These are phyloP conservation scores for Tenthredo distinguenda DNA, from an alignment of 2,888 invertebrate genomes.

Conservation along the genomic window DNA sequence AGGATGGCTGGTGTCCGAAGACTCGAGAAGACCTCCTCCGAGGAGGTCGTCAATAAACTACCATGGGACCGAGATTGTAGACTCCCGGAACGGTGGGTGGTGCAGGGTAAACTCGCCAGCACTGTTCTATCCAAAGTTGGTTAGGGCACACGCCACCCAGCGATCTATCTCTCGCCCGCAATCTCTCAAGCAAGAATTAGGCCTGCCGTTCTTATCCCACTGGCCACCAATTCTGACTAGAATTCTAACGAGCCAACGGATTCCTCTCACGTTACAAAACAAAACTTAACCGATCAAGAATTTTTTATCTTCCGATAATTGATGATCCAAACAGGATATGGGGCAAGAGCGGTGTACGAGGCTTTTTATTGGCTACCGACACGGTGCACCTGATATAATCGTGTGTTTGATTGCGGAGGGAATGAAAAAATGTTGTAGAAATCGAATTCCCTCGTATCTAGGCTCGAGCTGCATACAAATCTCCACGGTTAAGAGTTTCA, in stretches of 20 bases:
- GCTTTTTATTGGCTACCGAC: not conserved
- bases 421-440: not conserved
- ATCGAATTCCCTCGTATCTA: not conserved
- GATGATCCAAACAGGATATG: not conserved
- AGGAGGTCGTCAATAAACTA: constrained; percentile 49
- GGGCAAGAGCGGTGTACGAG: not conserved
- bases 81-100: constrained; percentile 54
- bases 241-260: constrained; percentile 28
- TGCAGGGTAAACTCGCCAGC: constrained; percentile 30
- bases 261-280: constrained; percentile 10
- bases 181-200: constrained; percentile 53
- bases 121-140: constrained; percentile 52
- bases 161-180: constrained; percentile 56
- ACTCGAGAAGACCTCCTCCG: not conserved
- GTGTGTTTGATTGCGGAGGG: not conserved
- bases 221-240: constrained; percentile 20
- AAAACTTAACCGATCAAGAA: constrained; percentile 17
- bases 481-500: not conserved
- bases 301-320: not conserved
- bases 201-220: constrained; percentile 32
- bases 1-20: not conserved
- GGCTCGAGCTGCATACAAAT: not conserved
- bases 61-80: constrained; percentile 55
- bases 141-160: constrained; percentile 57
- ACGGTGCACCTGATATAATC: not conserved